Evolutionary conservation across 2,113 vertebrate genomes (phyloP), one percentile per base, ranked within the genome.

Genomic region (Pyxicephalus adspersus): DNA sequence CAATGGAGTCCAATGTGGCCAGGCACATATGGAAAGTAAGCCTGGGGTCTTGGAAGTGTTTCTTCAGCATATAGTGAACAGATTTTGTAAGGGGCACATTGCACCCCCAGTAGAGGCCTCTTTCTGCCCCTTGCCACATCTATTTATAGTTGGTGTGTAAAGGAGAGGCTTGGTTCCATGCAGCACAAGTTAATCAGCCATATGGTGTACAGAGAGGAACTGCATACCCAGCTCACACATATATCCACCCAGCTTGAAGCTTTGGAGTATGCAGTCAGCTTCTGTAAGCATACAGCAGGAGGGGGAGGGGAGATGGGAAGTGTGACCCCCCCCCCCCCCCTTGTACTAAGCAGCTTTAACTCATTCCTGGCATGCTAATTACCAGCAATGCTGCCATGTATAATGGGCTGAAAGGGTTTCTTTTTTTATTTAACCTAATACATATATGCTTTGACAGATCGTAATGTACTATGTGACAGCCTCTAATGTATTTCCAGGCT

Each of bases 341-440:
- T 57, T 45, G n/a, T 57, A 58, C 61, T 81, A 73, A 81, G 31
- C 64, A 60, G 68, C 7, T 81, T 81, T 81, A 81, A 81, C 80
- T 66, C 80, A 57, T 81, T 75, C 50, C 54, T 79, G 64, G 66
- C 71, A 64, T 64, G 57, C 66, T 71, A 63, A 71, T 63, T 80
- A 71, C 26, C 55, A 45, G 17, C 23, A 63, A 58, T 34, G 2
- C 16, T 26, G n/a, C 16, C 67, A 54, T 71, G 67, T 71, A 13
- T 52, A 71, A 45, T 45, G 38, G 38, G 15, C 9, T 45, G 11
- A 2, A 45, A 45, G 38, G 38, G 2, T 45, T 45, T 45, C 38
- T 45, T 45, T 45, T n/a, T 45, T 13, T 45, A 45, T 45, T 45
- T 45, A 45, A 45, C 38, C 15, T 45, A 45, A 8, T 45, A 45